Evolutionary conservation across 2,113 vertebrate genomes (phyloP).

Genomic region (Glaucidium brasilianum): DNA sequence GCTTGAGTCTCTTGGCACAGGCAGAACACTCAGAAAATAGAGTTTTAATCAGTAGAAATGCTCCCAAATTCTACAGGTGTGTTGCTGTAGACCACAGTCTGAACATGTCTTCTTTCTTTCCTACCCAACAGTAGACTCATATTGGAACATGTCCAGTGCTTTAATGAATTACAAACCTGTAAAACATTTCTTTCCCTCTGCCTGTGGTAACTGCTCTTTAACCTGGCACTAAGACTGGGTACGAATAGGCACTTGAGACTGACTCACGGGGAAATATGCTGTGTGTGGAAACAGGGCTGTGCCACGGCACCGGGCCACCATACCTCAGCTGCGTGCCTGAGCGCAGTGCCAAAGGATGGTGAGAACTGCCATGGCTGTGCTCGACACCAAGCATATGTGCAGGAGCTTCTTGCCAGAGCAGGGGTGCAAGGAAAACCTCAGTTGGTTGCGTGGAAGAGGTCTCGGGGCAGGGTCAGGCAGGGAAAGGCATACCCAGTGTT

Average conservation of each 20-base stretch:
- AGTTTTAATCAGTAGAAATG: not conserved
- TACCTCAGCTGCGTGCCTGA: fast-evolving
- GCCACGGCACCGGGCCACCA: fast-evolving
- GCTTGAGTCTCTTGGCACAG: not conserved
- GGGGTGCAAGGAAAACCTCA: not conserved
- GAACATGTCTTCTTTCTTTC: slow-evolving; percentile 20
- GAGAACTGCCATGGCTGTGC: not conserved
- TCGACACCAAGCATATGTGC: fast-evolving
- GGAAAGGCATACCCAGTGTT: not conserved
- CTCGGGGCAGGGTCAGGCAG: not conserved
- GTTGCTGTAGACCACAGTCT: not conserved
- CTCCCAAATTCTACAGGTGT: slow-evolving; percentile 11
- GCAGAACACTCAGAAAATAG: not conserved
- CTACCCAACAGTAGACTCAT: not conserved
- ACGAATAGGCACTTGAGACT: not conserved
- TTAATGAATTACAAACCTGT: slow-evolving; percentile 43
- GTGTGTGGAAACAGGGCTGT: not conserved
- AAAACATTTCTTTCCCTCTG: slow-evolving; percentile 34
- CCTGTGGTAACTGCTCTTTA: not conserved
- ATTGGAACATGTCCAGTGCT: not conserved
- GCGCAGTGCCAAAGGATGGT: not conserved
- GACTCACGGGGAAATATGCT: not conserved
- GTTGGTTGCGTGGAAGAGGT: not conserved
- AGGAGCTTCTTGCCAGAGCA: not conserved
- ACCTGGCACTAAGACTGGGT: not conserved